These are phyloP conservation scores for Copidosoma aretas DNA, from an alignment of 2,888 invertebrate species.

Conservation along the genomic window DNA sequence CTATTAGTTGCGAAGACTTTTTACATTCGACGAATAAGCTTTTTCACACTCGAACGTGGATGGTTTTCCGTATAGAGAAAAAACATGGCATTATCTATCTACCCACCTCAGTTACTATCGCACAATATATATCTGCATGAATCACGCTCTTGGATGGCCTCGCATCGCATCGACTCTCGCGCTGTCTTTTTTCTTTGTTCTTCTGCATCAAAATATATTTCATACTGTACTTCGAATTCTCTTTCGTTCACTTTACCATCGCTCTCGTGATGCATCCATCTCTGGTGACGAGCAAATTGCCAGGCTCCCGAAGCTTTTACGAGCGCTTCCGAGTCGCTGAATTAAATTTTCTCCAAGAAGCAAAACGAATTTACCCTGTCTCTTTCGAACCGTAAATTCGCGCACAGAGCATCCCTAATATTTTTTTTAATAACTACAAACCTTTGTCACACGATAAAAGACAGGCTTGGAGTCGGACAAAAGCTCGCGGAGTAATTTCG, in stretches of 20 bases:
- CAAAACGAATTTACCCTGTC: too few relatives aligned
- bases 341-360: too few relatives aligned
- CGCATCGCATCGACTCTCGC: constrained; percentile 19
- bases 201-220: constrained; percentile 11
- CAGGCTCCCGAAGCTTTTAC: neutral
- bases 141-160: constrained; percentile 9
- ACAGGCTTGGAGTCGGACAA: neutral
- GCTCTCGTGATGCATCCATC: constrained; percentile 16
- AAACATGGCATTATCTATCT: too few relatives aligned
- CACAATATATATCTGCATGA: constrained; percentile 20
- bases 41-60: too few relatives aligned
- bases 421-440: neutral
- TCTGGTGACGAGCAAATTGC: constrained; percentile 16
- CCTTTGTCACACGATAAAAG: neutral
- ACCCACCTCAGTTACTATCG: too few relatives aligned
- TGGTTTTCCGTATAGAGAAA: too few relatives aligned
- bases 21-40: too few relatives aligned
- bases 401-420: neutral
- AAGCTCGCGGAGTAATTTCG: neutral
- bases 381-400: too few relatives aligned
- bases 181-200: neutral
- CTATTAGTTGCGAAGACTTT: too few relatives aligned
- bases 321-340: too few relatives aligned
- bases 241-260: neutral
- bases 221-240: neutral